A percentile compares a stretch with the other conserved stretches of the same genome.
phyloP scores from a whole-genome alignment of 1,140 invertebrate species.

The Mya arenaria region DNA sequence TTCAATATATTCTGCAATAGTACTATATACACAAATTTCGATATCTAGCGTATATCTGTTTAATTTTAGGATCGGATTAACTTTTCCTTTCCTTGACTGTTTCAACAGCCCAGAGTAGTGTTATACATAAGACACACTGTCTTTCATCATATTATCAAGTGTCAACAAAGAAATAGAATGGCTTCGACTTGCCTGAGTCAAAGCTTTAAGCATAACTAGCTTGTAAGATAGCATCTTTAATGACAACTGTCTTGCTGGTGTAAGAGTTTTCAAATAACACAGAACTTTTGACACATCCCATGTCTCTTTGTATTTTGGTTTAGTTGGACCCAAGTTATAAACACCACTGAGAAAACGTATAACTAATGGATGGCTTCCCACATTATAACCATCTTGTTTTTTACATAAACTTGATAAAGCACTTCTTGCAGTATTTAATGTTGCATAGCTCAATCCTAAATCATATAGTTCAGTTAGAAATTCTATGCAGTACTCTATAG shows the following conservation, averaged over 20 bases:
- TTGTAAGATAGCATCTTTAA: constrained; percentile 20
- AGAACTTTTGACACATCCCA: constrained; percentile 41
- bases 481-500: constrained; percentile 16
- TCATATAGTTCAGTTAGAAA: constrained; percentile 40
- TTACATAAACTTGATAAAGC: constrained; percentile 32
- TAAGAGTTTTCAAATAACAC: neutral
- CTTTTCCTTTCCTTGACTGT: neutral
- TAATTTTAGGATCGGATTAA: neutral
- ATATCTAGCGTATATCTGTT: neutral
- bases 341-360: constrained; percentile 37
- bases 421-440: constrained; percentile 47
- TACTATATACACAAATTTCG: constrained; percentile 27
- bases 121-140: neutral
- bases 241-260: neutral
- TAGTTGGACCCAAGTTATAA: constrained; percentile 11
- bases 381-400: constrained; percentile 13
- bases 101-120: neutral
- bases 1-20: constrained; percentile 25
- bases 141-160: neutral
- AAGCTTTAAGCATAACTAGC: constrained; percentile 1
- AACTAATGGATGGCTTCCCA: constrained; percentile 25
- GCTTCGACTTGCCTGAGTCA: neutral
- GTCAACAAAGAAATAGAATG: neutral
- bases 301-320: neutral
- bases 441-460: constrained; percentile 25